phyloP scores from a whole-genome alignment of 2,797 vertebrate species.

The Acanthornis magna region DNA sequence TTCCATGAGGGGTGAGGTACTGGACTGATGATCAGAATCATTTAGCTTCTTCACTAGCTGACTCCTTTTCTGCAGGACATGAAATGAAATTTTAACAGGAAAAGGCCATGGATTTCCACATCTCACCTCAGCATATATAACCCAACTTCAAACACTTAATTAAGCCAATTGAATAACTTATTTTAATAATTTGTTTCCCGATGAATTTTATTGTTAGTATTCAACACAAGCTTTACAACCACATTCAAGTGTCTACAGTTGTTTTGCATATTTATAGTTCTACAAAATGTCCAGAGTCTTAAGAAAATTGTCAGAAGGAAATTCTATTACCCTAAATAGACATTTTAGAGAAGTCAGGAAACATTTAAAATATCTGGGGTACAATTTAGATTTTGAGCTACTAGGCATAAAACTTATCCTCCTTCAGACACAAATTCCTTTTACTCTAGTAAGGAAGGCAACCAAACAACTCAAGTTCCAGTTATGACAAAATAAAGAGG shows the following conservation, averaged over 20 bases:
- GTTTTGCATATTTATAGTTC: neutral
- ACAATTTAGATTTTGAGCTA: neutral
- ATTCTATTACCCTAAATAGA: neutral
- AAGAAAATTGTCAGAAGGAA: neutral
- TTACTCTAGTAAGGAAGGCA: neutral
- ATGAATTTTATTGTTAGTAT: neutral
- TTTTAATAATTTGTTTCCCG: neutral
- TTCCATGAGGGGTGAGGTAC: constrained; percentile 94
- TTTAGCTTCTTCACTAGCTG: constrained; percentile 96
- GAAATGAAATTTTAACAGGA: neutral
- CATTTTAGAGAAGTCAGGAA: neutral
- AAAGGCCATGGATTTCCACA: neutral
- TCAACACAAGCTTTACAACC: neutral
- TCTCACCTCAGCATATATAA: neutral
- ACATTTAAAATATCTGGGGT: neutral
- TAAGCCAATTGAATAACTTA: neutral
- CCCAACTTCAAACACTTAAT: neutral
- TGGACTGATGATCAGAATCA: constrained; percentile 90
- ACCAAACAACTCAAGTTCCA: neutral
- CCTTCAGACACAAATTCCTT: neutral
- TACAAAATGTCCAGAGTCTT: neutral
- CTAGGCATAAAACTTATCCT: neutral
- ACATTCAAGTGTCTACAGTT: neutral
- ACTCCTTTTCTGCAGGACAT: constrained; percentile 87
- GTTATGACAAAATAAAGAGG: neutral